Base-by-base conservation (phyloP, 2,797 vertebrate species). In the Dallia pectoralis region DNA sequence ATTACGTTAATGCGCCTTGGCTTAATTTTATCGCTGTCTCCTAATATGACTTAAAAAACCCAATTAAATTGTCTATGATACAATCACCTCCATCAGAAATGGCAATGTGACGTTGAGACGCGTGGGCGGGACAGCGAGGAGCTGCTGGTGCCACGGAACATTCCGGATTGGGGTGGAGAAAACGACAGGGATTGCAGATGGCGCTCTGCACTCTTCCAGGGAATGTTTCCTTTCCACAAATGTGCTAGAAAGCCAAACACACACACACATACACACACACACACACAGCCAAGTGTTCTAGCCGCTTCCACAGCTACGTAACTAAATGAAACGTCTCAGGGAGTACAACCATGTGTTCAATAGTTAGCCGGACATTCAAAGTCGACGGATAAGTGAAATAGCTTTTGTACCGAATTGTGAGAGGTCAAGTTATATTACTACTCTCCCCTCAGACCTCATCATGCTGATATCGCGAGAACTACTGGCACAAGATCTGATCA, bases 51-150 rank as follows among this genome's bases (percentile, higher is more conserved):
- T 95, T 86, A 91, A 89, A 94, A 95, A 96, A 92, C 78, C 74
- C 88, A 95, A 95, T 96, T 94, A 94, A 93, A 93, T 90, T 91
- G 85, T 88, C 89, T 94, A 94, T 93, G 91, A 92, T 93, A 90
- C 77, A 76, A 94, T 94, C 88, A 88, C 86, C 87, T 91, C 87
- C 81, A 91, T 87, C 72, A 71, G 83, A 87, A 89, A 93, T 85
- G 87, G 87, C 87, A 84, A 89, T 84, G 91, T 82, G 86, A 84
- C 78, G 89, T 86, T 40, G 78, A 71, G 78, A 84, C 80, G 83
- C 86, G 72, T 78, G 85, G 81, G 83, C 87, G 75, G 87, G 87
- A 91, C 81, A 91, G 86, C 72, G 81, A 77, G 64, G 68, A 27
- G 67, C 72, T 77, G 71, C 61, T 48, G 1, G 36, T 85, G 90